Evolutionary conservation across 2,888 invertebrate species (phyloP).

Genomic region (Metalampra italica): DNA sequence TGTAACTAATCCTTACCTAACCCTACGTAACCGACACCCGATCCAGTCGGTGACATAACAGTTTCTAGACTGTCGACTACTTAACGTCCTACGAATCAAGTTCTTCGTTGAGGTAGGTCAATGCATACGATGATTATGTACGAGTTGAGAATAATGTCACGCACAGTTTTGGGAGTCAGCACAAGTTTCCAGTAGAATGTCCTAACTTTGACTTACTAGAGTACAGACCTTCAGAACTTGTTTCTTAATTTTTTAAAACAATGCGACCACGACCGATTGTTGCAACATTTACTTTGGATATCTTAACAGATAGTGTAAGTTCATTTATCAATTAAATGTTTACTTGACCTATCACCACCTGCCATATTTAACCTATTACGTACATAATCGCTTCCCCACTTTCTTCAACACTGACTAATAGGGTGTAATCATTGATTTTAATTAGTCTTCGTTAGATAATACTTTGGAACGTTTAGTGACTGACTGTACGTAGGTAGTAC

Average conservation of each 20-base stretch:
- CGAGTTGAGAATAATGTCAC: too few species aligned
- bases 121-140: not conserved
- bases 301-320: too few species aligned
- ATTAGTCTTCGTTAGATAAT: constrained; percentile 44
- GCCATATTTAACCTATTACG: constrained; percentile 15
- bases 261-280: too few species aligned
- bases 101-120: not conserved
- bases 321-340: not conserved
- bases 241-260: too few species aligned
- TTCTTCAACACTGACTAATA: constrained; percentile 18
- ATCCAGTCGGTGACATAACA: constrained; percentile 23
- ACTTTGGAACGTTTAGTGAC: constrained; percentile 17
- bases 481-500: constrained; percentile 16
- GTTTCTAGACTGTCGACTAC: constrained; percentile 9
- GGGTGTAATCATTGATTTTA: constrained; percentile 37
- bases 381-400: constrained; percentile 11
- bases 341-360: not conserved
- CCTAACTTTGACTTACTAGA: too few species aligned
- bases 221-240: too few species aligned
- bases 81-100: not conserved
- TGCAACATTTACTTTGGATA: too few species aligned
- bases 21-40: constrained; percentile 37
- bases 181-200: too few species aligned
- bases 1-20: constrained; percentile 58
- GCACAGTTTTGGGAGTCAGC: too few species aligned